Conservation (phyloP, 2,888 invertebrate species). For the Rotaria socialis region DNA sequence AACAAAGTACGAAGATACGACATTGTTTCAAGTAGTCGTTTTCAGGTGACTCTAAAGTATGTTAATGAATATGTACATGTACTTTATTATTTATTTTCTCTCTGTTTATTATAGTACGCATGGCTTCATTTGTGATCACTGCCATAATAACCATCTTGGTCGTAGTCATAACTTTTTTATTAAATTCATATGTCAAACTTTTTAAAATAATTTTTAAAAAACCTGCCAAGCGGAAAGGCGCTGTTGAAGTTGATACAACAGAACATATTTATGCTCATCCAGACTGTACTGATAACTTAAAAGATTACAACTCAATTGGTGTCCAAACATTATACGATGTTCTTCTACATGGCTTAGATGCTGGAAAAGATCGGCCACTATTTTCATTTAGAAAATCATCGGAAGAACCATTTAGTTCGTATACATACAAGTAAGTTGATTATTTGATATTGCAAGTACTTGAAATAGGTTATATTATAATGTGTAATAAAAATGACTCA, state of each 20-base stretch:
- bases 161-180: not conserved
- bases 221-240: not conserved
- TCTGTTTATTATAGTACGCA: not conserved
- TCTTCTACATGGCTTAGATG: not conserved
- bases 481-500: too few species aligned
- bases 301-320: not conserved
- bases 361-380: not conserved
- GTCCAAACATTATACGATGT: slow-evolving; percentile 5
- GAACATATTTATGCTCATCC: slow-evolving; percentile 34
- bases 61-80: too few species aligned
- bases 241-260: not conserved
- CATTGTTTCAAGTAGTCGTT: not conserved
- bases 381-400: not conserved
- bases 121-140: not conserved
- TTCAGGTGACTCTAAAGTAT: not conserved
- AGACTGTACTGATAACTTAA: not conserved
- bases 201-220: not conserved
- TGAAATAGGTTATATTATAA: too few species aligned
- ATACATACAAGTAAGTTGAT: not conserved
- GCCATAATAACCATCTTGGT: not conserved
- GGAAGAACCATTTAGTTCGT: not conserved
- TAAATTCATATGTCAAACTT: not conserved
- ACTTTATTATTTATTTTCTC: not conserved
- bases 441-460: not conserved
- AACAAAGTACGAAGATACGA: not conserved